Percentiles rank a stretch among this genome's conserved stretches.
phyloP scores from a whole-genome alignment of 2,113 vertebrate genomes.

The Centropus bengalensis region DNA sequence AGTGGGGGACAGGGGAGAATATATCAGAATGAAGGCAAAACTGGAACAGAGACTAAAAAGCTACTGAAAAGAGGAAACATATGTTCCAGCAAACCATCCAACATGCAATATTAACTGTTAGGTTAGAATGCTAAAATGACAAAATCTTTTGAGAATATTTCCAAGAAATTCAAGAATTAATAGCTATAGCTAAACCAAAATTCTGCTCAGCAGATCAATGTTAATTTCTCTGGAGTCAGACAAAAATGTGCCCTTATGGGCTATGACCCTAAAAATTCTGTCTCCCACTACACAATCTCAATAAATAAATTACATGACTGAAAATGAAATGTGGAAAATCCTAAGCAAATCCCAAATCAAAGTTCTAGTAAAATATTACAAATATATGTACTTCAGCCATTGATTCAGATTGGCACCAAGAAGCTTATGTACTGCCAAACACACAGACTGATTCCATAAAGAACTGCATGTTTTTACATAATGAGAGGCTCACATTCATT shows the following conservation, averaged over 20 bases:
- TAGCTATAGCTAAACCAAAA: background rate
- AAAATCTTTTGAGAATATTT: background rate
- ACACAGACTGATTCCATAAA: background rate
- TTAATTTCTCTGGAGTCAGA: background rate
- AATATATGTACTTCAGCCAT: background rate
- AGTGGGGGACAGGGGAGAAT: background rate
- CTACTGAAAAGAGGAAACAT: background rate
- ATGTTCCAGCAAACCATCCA: background rate
- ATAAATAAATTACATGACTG: background rate
- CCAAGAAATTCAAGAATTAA: conserved; percentile 2
- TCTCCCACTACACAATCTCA: background rate
- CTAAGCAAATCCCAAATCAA: background rate
- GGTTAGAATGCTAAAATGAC: background rate
- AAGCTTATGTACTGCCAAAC: background rate
- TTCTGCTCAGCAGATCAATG: background rate
- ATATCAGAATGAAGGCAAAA: conserved; percentile 1
- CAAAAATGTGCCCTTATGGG: background rate
- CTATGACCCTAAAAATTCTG: background rate
- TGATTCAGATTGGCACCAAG: background rate
- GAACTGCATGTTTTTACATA: background rate
- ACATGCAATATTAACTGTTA: background rate
- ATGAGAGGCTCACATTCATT: background rate
- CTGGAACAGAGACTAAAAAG: background rate
- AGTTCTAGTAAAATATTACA: background rate
- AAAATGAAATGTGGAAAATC: background rate